Evolutionary conservation across 2,888 invertebrate genomes (phyloP), one percentile per base, ranked within the genome.

Genomic region (Ophion costatus): DNA sequence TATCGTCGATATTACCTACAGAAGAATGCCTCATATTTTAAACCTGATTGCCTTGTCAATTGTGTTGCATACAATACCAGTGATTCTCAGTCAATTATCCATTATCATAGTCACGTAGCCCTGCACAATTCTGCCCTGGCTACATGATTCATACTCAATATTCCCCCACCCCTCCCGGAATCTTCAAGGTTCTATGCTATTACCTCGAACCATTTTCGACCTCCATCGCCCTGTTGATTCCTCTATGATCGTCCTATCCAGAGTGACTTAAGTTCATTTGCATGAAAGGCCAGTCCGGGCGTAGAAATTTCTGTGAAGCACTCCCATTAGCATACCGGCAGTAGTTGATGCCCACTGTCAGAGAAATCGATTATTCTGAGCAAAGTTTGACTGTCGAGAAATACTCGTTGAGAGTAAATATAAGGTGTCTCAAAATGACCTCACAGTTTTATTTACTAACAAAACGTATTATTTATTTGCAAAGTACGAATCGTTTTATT

Each of bases 41-140:
- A 24, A 64, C 11, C 22, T 22, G 59, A 20, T 20, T 59, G 57
- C 66, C 57, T 42, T 64, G 22, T 61, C 29, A 67, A 78, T 74
- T 63, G 69, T 64, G 45, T 64, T 80, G 29, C 57, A 64, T 22
- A 81, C 77, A 84, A 84, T 74, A 56, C 70, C 74, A 45, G 45
- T 64, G 69, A 20, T 22, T 78, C 73, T 29, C 75, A 9, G 63
- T 29, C 22, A n/a, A 45, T 63, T 57, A 56, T 78, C 24, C 24
- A 51, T 56, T 61, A 10, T 59, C 64, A 45, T 33, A 57, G 24
- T 22, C 38, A 57, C 59, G 10, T 42, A 24, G 42, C 69, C 45
- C n/a, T 29, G n/a, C 29, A 59, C 59, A 42, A 59, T 20, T 14
- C 64, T 51, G 33, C 10, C n/a, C 11, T 45, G 9, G 9, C 42